phyloP scores from a whole-genome alignment of 2,797 vertebrate genomes.

The Sebastiscus tertius region DNA sequence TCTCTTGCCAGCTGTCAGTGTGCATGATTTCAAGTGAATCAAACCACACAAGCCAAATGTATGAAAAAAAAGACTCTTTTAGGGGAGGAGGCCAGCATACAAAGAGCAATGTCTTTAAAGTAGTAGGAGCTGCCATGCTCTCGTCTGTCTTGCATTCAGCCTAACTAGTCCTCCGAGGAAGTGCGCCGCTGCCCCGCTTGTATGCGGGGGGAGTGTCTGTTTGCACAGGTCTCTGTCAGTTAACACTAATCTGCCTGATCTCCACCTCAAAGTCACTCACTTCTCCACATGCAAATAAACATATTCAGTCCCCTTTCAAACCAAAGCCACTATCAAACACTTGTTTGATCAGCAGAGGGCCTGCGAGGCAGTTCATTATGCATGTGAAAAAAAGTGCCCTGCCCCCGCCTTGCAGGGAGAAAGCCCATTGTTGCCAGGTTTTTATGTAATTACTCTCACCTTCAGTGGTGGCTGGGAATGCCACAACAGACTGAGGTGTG shows the following conservation, averaged over 20 bases:
- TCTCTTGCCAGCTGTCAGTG: neutral
- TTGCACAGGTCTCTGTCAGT: constrained; percentile 78
- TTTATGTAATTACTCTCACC: constrained; percentile 83
- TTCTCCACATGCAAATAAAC: constrained; percentile 80
- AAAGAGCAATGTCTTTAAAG: constrained; percentile 44
- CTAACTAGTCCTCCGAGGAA: constrained; percentile 64
- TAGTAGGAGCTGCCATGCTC: constrained; percentile 33
- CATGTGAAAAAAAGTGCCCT: constrained; percentile 69
- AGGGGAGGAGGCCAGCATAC: constrained; percentile 19
- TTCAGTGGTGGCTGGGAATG: constrained; percentile 69
- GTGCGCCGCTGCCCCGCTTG: constrained; percentile 48
- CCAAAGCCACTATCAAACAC: constrained; percentile 78
- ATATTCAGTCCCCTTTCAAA: constrained; percentile 75
- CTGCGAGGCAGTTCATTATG: constrained; percentile 72
- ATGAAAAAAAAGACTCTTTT: constrained; percentile 6
- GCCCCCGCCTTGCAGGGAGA: constrained; percentile 57
- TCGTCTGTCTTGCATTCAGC: constrained; percentile 39
- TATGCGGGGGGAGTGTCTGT: constrained; percentile 73
- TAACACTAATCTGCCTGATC: constrained; percentile 81
- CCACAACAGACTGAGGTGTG: constrained; percentile 32
- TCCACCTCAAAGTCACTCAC: constrained; percentile 79
- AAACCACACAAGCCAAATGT: constrained; percentile 24
- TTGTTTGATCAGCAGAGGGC: constrained; percentile 79
- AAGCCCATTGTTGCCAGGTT: constrained; percentile 77
- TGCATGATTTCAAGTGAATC: constrained; percentile 33